Evolutionary conservation across 2,113 vertebrate species (phyloP).

Genomic region (Pygoscelis antarcticus): DNA sequence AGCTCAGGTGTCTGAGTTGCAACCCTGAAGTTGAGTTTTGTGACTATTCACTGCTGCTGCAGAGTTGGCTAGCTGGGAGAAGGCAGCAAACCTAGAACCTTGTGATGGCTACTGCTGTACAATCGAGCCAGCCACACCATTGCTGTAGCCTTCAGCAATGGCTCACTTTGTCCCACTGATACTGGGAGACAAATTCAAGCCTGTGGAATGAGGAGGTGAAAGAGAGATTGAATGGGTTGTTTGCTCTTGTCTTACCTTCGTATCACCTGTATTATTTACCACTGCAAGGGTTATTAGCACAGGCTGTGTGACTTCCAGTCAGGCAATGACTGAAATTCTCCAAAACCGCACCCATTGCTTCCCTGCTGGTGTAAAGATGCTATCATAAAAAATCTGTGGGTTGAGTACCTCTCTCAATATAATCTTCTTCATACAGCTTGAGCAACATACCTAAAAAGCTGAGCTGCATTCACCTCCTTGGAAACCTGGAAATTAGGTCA

Average conservation of each 20-base stretch:
- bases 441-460: neutral
- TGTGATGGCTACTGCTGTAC: neutral
- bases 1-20: neutral
- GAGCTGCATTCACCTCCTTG: neutral
- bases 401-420: neutral
- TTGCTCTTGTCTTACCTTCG: neutral
- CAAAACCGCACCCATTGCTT: neutral
- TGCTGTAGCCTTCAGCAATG: neutral
- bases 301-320: neutral
- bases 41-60: neutral
- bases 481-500: neutral
- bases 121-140: neutral
- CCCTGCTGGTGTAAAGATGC: neutral
- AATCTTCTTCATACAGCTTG: neutral
- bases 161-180: neutral
- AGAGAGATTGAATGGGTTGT: neutral
- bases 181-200: neutral
- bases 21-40: neutral
- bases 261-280: neutral
- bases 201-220: neutral
- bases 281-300: neutral
- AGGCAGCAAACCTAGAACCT: neutral
- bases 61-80: neutral
- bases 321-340: neutral
- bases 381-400: neutral